Evolutionary conservation across 2,888 invertebrate genomes (phyloP).

Genomic region (Rosalia funebris): DNA sequence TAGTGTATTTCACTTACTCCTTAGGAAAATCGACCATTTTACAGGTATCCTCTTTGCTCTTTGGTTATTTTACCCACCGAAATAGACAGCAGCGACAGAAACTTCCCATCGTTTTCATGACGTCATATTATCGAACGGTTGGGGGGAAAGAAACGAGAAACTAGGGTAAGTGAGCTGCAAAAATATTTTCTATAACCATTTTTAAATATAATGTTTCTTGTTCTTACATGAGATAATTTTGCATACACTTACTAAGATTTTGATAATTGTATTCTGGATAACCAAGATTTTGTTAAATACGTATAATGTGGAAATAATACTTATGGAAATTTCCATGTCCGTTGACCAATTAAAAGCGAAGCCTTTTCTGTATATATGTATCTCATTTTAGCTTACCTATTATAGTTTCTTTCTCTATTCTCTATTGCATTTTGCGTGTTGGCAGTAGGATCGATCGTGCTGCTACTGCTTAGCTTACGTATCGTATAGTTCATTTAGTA

Average conservation of each 20-base stretch:
- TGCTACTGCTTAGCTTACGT: not conserved
- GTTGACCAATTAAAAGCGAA: conserved; percentile 14
- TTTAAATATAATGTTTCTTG: no score
- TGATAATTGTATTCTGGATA: no score
- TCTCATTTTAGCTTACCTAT: conserved; percentile 4
- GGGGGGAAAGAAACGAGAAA: not conserved
- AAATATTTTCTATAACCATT: no score
- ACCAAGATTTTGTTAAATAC: no score
- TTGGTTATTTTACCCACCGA: no score
- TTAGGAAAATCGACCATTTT: not conserved
- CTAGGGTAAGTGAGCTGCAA: not conserved
- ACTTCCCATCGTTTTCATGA: not conserved
- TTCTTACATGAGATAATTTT: no score
- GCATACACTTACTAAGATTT: no score
- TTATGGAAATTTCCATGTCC: conserved; percentile 17
- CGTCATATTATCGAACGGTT: not conserved
- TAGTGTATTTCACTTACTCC: not conserved
- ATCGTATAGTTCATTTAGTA: no score
- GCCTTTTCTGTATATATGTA: conserved; percentile 4
- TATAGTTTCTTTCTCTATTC: not conserved
- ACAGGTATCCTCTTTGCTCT: not conserved
- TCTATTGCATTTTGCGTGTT: not conserved
- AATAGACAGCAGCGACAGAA: not conserved
- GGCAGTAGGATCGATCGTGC: conserved; percentile 5
- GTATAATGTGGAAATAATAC: no score